Evolutionary conservation across 2,888 invertebrate species (phyloP).

Genomic region (Noctua fimbriata): DNA sequence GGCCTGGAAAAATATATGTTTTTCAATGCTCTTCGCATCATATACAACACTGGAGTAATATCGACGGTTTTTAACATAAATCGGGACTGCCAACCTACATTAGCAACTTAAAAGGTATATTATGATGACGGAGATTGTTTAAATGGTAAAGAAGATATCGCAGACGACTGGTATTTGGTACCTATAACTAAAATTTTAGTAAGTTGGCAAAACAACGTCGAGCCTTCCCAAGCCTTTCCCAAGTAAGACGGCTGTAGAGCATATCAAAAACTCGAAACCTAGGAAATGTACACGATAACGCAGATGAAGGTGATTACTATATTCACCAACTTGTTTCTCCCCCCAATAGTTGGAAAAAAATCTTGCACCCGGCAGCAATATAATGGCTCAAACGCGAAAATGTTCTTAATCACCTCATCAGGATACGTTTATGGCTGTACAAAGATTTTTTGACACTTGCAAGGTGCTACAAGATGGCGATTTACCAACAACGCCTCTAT

Average conservation of each 20-base stretch:
- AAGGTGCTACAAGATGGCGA: not conserved
- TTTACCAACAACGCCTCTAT: not conserved
- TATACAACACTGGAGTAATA: not conserved
- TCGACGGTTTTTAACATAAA: not conserved
- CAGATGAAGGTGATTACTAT: not conserved
- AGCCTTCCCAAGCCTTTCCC: not conserved
- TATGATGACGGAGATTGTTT: not conserved
- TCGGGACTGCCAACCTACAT: not conserved
- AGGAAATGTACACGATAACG: not conserved
- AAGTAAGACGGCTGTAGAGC: no score
- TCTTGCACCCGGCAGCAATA: not conserved
- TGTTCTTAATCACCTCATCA: not conserved
- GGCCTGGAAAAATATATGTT: constrained; percentile 85
- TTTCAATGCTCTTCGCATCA: not conserved
- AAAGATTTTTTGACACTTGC: not conserved
- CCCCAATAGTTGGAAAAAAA: not conserved
- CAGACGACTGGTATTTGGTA: not conserved
- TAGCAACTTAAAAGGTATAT: not conserved
- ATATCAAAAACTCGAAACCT: no score
- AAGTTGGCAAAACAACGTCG: not conserved
- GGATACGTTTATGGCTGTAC: not conserved
- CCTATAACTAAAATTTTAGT: not conserved
- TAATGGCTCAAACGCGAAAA: not conserved
- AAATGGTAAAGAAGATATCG: not conserved
- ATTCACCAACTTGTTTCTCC: not conserved